A percentile compares a stretch with the other conserved stretches of the same genome.
Conservation (phyloP, 2,797 vertebrate species). For the Tragelaphus oryx region DNA sequence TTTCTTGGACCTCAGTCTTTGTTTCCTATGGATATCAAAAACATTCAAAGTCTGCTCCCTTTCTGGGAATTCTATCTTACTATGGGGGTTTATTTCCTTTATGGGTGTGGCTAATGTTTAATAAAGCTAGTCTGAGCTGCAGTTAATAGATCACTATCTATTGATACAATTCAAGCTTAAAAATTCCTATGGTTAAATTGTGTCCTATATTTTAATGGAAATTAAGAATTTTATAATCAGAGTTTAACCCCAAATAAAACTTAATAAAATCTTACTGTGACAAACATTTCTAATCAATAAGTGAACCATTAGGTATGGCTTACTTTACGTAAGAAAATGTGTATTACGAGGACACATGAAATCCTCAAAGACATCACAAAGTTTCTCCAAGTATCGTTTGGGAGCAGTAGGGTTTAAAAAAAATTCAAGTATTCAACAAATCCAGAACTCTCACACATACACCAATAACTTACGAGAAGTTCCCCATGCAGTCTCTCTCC, state of each 20-base stretch:
- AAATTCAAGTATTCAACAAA: not conserved
- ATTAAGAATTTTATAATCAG: slow-evolving; percentile 39
- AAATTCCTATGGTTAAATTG: slow-evolving; percentile 6
- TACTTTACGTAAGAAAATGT: not conserved
- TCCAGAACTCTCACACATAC: not conserved
- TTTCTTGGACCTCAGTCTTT: not conserved
- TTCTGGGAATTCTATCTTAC: not conserved
- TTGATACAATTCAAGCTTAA: not conserved
- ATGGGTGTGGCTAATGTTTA: not conserved
- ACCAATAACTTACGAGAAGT: slow-evolving; percentile 90
- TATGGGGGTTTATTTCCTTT: slow-evolving; percentile 7
- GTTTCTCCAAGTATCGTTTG: not conserved
- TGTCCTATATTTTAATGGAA: not conserved
- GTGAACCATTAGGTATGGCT: not conserved
- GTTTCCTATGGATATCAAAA: not conserved
- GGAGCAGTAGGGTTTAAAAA: not conserved
- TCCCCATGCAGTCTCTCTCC: slow-evolving; percentile 98
- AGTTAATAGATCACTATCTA: not conserved
- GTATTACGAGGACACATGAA: not conserved
- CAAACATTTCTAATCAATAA: not conserved
- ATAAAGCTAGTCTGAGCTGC: not conserved
- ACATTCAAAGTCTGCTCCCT: not conserved
- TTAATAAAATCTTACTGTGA: not conserved
- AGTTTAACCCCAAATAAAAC: slow-evolving; percentile 33
- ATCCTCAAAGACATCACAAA: not conserved